Evolutionary conservation across 2,797 vertebrate species (phyloP).

Genomic region (Microctenopoma stevenorrisi): DNA sequence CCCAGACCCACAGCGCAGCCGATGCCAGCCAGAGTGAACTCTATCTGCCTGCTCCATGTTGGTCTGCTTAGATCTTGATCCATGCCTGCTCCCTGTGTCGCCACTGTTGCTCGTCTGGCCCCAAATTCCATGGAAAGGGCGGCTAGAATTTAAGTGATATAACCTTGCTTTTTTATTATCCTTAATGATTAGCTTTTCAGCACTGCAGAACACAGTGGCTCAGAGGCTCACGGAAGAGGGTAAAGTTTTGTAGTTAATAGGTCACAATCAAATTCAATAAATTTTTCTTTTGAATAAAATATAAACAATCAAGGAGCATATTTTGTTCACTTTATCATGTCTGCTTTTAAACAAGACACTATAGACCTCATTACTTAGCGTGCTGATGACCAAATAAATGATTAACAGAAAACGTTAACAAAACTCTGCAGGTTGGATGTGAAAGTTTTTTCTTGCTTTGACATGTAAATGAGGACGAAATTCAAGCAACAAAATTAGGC

Average conservation of each 20-base stretch:
- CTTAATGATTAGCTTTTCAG: slow-evolving; percentile 82
- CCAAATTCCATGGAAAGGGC: slow-evolving; percentile 29
- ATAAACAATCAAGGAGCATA: not conserved
- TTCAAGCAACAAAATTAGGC: no score
- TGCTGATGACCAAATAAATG: no score
- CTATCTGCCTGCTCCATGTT: slow-evolving; percentile 84
- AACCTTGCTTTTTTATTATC: slow-evolving; percentile 71
- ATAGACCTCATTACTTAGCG: no score
- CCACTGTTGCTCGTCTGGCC: slow-evolving; percentile 20
- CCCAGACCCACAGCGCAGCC: slow-evolving; percentile 84
- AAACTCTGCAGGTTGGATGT: no score
- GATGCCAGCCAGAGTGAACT: slow-evolving; percentile 85
- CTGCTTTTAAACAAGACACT: no score
- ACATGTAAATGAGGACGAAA: not conserved
- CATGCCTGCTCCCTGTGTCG: slow-evolving; percentile 49
- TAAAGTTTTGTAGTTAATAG: not conserved
- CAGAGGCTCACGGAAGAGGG: not conserved
- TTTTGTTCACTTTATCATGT: no score
- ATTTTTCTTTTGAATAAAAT: not conserved
- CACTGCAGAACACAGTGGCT: slow-evolving; percentile 5
- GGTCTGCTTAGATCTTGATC: slow-evolving; percentile 67
- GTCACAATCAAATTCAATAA: slow-evolving; percentile 11
- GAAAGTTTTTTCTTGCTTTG: no score
- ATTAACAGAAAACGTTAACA: no score
- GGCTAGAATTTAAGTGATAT: slow-evolving; percentile 51